Percentiles rank a stretch among this genome's conserved stretches.
Evolutionary conservation across 92 coral and sea anemone species (phyloP).

Genomic region (Palythoa grandiflora): DNA sequence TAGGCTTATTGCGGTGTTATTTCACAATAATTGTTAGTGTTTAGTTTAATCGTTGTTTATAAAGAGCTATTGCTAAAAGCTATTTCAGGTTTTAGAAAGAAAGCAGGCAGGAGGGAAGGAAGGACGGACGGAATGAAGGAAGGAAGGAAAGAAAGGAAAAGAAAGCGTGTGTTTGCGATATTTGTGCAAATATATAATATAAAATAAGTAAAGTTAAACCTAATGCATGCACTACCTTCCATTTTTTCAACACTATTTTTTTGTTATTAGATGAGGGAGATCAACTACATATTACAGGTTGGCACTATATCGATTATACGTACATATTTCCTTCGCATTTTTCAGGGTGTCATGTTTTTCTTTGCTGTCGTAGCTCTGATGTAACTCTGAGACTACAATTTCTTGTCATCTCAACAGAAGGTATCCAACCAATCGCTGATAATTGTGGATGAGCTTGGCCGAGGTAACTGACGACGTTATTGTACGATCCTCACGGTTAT

Average conservation of each 20-base stretch:
- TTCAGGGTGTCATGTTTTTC: background rate
- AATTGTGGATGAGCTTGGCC: conserved; percentile 94
- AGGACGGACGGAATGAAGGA: background rate
- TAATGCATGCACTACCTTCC: background rate
- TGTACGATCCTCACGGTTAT: background rate
- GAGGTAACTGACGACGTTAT: conserved; percentile 68
- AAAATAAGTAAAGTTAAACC: background rate
- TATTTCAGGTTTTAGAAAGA: background rate
- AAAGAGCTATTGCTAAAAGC: too few relatives aligned
- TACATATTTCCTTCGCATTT: too few relatives aligned
- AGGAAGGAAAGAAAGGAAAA: background rate
- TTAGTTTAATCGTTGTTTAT: too few relatives aligned
- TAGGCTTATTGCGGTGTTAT: too few relatives aligned
- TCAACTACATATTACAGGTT: conserved; percentile 95
- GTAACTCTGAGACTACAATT: background rate
- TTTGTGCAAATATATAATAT: too few relatives aligned
- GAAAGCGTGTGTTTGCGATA: too few relatives aligned
- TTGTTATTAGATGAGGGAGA: conserved; percentile 86
- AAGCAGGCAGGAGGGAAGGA: background rate
- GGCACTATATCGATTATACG: background rate
- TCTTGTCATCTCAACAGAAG: conserved; percentile 59
- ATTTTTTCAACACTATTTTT: background rate
- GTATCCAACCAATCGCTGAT: conserved; percentile 85
- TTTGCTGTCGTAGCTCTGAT: background rate
- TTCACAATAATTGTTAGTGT: too few relatives aligned